Conservation (phyloP, 2,888 invertebrate species). For the Polietes domitor region DNA sequence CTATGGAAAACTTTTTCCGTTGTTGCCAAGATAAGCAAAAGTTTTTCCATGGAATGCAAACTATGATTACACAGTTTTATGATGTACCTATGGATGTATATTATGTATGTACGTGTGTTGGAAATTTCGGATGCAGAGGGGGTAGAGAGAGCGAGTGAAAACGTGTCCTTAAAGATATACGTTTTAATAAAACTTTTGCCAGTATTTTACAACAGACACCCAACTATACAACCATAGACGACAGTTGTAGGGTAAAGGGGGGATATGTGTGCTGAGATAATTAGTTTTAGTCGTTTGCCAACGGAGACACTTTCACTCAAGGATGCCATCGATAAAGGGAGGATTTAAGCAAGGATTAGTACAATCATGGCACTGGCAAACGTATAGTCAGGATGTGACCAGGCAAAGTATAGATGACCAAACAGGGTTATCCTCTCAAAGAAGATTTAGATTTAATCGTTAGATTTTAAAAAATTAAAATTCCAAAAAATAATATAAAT, state of each 20-base stretch:
- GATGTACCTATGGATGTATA: not conserved
- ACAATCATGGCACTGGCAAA: no score
- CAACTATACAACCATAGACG: no score
- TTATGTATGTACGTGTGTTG: not conserved
- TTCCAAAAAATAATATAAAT: no score
- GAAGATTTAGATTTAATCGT: no score
- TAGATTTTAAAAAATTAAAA: no score
- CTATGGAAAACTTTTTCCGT: conserved; percentile 43
- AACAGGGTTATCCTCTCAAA: no score
- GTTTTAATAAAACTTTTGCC: conserved; percentile 54
- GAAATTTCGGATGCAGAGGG: no score
- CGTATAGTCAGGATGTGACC: no score
- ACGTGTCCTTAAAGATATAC: conserved; percentile 62
- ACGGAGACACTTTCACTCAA: conserved; percentile 51
- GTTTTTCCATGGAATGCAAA: conserved; percentile 46
- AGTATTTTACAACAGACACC: conserved; percentile 29
- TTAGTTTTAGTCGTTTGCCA: conserved; percentile 34
- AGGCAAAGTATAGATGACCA: no score
- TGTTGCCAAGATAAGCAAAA: conserved; percentile 39
- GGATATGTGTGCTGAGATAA: conserved; percentile 31
- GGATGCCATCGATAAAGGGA: not conserved
- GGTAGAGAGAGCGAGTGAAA: no score
- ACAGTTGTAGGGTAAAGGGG: not conserved
- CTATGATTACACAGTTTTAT: conserved; percentile 51
- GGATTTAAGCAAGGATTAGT: no score